Base-by-base conservation (phyloP, 2,113 vertebrate genomes). In the Scatophagus argus region DNA sequence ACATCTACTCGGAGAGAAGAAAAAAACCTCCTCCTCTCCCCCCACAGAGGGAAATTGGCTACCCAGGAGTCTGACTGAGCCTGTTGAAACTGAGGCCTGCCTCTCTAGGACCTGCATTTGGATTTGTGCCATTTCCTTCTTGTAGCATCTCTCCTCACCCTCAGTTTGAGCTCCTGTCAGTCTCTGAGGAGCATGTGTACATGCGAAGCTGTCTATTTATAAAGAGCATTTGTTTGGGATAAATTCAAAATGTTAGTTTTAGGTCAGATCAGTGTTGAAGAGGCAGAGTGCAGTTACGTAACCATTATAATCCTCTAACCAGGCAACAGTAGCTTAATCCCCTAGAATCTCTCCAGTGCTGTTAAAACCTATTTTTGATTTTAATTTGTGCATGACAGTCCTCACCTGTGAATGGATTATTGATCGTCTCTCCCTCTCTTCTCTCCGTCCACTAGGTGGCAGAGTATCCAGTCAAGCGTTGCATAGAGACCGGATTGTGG, bases 401-500 rank as follows among this genome's bases (percentile, higher is more conserved):
- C n/a, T 62, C 36, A 67, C 56, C n/a, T 72, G 5, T 69, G 8
- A 36, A 16, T 29, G 44, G 12, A 59, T 61, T 17, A n/a, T 32
- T 17, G 25, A 32, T 38, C 21, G 2, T 43, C n/a, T 39, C 13
- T 32, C 21, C 38, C 61, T n/a, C 5, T 3, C 74, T 47, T 74
- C 4, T 70, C 49, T 72, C 31, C 47, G 21, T 67, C 90, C 80
- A 88, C 43, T 92, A 99, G 98, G 96, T 95, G 90, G 88, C 95
- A 81, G 95, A 95, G 76, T 94, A 92, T 72, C 89, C 93, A 52
- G 85, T 94, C 56, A 96, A 95, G 89, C 94, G 91, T 69, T 96
- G 93, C 79, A 52, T 95, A 89, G 96, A 92, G 69, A 92, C 94
- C 16, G 93, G 94, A 84, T 89, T 92, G 79, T 96, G 95, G 95